phyloP scores from a whole-genome alignment of 64 coral and sea anemone species.

The Stichodactyla mertensii region DNA sequence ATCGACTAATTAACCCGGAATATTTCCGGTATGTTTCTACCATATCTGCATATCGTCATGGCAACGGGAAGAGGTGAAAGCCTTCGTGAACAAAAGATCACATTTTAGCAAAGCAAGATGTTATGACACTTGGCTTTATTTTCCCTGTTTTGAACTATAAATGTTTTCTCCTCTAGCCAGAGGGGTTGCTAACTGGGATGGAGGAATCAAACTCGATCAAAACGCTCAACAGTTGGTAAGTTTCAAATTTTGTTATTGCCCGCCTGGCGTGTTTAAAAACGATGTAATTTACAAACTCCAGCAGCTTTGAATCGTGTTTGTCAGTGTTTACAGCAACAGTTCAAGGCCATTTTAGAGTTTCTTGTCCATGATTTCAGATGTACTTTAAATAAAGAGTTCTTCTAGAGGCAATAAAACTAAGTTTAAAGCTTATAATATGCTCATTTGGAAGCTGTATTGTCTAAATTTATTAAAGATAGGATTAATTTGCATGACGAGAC shows the following conservation, averaged over 20 bases:
- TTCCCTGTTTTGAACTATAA: conserved; percentile 5
- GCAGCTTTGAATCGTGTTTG: not conserved
- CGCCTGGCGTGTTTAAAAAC: too few relatives aligned
- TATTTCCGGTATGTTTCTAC: not conserved
- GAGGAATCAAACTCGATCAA: conserved; percentile 25
- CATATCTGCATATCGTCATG: conserved; percentile 50
- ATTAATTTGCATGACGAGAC: not conserved
- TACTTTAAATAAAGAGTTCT: not conserved
- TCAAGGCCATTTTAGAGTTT: not conserved
- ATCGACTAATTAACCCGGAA: not conserved
- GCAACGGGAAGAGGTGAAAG: conserved; percentile 2
- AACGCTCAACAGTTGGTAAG: not conserved
- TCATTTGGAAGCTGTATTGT: conserved; percentile 3
- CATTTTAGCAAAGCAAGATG: not conserved
- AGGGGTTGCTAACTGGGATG: conserved; percentile 45
- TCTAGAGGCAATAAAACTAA: not conserved
- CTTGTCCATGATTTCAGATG: not conserved
- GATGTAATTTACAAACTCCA: too few relatives aligned
- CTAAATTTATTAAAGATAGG: not conserved
- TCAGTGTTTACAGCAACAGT: not conserved
- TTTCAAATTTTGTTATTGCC: not conserved
- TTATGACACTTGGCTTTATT: not conserved
- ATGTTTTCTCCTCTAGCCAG: conserved; percentile 64
- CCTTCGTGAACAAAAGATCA: not conserved
- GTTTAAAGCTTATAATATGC: not conserved